Evolutionary conservation across 1,140 invertebrate species (phyloP), one percentile per base, ranked within the genome.

Genomic region (Nasonia vitripennis): DNA sequence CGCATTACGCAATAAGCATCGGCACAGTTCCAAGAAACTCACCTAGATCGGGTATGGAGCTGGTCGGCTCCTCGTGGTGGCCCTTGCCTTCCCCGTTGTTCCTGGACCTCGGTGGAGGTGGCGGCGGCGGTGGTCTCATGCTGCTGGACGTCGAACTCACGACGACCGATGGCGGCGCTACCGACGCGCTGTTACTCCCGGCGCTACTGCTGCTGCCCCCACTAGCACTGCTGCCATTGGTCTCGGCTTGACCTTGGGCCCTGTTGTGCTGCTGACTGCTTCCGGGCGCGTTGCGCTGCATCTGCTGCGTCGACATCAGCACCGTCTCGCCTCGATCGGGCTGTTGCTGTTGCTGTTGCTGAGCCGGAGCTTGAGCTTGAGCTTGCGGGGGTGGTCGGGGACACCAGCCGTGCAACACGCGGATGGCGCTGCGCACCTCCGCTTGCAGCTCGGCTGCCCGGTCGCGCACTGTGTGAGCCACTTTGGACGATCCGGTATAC

Each of bases 41-140:
- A 97, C 96, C 96, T 94, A 97, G 94, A 95, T 97, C 96, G 80
- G 96, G 96, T 92, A 97, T 97, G 86, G 96, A 97, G 92, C 96
- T 97, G 68, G 96, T 96, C 2, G 96, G 96, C 91, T 97, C 96
- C 92, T 97, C 96, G 91, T 95, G 94, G 83, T 93, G 92, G 84
- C 89, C 90, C 86, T 92, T 93, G 84, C 93, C 93, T 86, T 93
- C 92, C 77, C 87, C 89, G 45, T 90, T 90, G 85, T 89, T 89
- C 83, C 92, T 91, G 86, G 90, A 89, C 86, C 93, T 94, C 74
- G 92, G 92, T 55, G 94, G 94, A 9, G 94, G 94, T 34, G 94
- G 94, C 1, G 94, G 94, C 34, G 94, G 94, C 55, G 94, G 94
- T 67, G 93, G 90, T 91, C 94, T 94, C 89, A 94, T 94, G 85